phyloP scores from a whole-genome alignment of 1,140 invertebrate genomes.

The Megathymus violae region DNA sequence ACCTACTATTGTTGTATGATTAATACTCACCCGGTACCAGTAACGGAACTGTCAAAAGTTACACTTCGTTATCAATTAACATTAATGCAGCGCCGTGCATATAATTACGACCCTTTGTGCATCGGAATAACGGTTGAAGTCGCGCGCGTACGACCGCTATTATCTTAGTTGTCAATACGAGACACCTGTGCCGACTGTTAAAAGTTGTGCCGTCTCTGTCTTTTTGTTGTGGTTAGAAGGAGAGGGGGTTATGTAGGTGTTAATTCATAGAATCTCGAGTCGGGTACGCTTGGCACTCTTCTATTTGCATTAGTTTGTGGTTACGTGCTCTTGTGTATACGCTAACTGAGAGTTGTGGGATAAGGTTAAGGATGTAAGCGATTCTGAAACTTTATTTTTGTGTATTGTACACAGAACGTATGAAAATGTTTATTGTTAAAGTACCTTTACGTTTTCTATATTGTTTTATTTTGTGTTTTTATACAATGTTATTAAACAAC shows the following conservation, averaged over 20 bases:
- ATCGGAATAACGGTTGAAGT: conserved; percentile 37
- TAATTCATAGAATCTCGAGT: conserved; percentile 60
- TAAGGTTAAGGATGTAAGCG: conserved; percentile 16
- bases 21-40: conserved; percentile 53
- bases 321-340: conserved; percentile 43
- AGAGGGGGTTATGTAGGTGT: conserved; percentile 50
- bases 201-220: conserved; percentile 45
- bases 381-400: conserved; percentile 1
- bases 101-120: conserved; percentile 5
- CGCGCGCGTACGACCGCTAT: conserved; percentile 26
- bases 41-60: conserved; percentile 65
- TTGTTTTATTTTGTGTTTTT: no score
- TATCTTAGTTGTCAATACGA: conserved; percentile 50
- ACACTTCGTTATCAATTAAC: conserved; percentile 58
- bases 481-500: no score
- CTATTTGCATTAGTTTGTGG: conserved; percentile 51
- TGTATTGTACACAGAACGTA: no score
- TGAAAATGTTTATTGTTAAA: no score
- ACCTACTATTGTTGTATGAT: conserved; percentile 48
- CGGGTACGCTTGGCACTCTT: conserved; percentile 41
- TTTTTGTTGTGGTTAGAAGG: conserved; percentile 31
- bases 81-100: neutral
- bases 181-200: conserved; percentile 57
- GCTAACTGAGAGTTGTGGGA: conserved; percentile 27
- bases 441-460: no score